Base-by-base conservation (phyloP, 2,113 vertebrate genomes). In the Nerophis lumbriciformis region DNA sequence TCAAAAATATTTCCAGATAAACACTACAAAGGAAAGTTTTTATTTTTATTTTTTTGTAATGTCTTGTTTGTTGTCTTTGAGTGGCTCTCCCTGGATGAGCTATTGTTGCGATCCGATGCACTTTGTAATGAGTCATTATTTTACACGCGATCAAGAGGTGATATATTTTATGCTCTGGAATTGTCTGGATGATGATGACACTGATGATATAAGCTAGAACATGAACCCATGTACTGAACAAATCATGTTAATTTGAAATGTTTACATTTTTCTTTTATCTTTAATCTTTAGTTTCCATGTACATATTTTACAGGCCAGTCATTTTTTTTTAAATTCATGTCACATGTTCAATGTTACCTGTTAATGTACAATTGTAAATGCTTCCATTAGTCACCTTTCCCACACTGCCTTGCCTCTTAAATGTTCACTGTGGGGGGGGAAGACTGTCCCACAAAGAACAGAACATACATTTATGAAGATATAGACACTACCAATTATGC, bases 161-260 rank as follows among this genome's bases (percentile, higher is more conserved):
- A 77, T 83, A 64, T 77, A 54, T 72, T 1, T 69, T 62, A 66
- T 19, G 16, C 64, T 76, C 70, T 85, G 75, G 51, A 80, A 76
- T 55, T 71, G 47, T 65, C 48, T 75, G 72, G 70, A 61, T 54
- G 21, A 61, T 54, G 21, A 63, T 48, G 59, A 78, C 65, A 75
- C 75, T 53, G 61, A 11, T 76, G 65, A 74, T 78, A 88, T 88
- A 88, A 88, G 84, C 86, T 88, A 84, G 50, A 77, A 68, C 48
- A 66, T 70, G 9, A 77, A 58, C 65, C 54, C 10, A 61, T 78
- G 72, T 53, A 65, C 60, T 66, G 51, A 69, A 66, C 14, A 8
- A 71, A 73, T 62, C 14, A 19, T 75, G 61, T 82, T 79, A 53
- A 16, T 59, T 68, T 73, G 52, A 13, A 57, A 10, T 70, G 47